phyloP scores from a whole-genome alignment of 2,888 invertebrate species.

The Agrochola macilenta region DNA sequence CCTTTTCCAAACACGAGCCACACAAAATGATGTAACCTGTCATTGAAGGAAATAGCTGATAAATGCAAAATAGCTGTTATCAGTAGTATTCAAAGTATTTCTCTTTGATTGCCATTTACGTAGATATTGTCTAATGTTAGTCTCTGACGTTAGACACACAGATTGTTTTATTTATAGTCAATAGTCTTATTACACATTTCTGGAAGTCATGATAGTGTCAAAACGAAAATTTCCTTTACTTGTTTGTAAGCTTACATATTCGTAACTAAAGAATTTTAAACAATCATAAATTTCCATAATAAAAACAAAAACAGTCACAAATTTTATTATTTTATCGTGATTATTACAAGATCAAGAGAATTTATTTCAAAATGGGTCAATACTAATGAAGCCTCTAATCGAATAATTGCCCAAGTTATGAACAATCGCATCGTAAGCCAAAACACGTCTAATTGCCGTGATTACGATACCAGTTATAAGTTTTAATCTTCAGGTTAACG shows the following conservation, averaged over 20 bases:
- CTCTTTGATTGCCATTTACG: constrained; percentile 48
- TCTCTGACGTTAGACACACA: constrained; percentile 64
- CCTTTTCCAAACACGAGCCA: constrained; percentile 26
- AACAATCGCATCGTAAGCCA: constrained; percentile 60
- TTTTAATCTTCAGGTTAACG: constrained; percentile 64
- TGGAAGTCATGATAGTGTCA: constrained; percentile 33
- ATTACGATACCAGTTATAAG: constrained; percentile 61
- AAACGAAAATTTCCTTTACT: constrained; percentile 22
- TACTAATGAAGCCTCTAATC: constrained; percentile 56
- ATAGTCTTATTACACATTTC: constrained; percentile 30
- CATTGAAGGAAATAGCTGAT: constrained; percentile 49
- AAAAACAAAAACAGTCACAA: constrained; percentile 12
- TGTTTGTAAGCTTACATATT: constrained; percentile 20
- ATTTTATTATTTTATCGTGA: constrained; percentile 18
- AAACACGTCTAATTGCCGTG: constrained; percentile 55
- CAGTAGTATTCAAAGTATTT: constrained; percentile 35
- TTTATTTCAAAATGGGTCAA: constrained; percentile 18
- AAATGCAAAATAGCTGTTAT: constrained; percentile 38
- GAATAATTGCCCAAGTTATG: constrained; percentile 54
- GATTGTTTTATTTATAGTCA: constrained; percentile 42
- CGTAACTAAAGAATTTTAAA: constrained; percentile 1
- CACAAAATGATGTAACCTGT: constrained; percentile 40
- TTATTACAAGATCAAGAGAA: constrained; percentile 27
- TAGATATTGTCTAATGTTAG: constrained; percentile 66
- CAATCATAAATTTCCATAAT: constrained; percentile 1